Percentiles rank a stretch among this genome's conserved stretches.
Conservation (phyloP, 92 coral and sea anemone species). For the Bergia sp. region DNA sequence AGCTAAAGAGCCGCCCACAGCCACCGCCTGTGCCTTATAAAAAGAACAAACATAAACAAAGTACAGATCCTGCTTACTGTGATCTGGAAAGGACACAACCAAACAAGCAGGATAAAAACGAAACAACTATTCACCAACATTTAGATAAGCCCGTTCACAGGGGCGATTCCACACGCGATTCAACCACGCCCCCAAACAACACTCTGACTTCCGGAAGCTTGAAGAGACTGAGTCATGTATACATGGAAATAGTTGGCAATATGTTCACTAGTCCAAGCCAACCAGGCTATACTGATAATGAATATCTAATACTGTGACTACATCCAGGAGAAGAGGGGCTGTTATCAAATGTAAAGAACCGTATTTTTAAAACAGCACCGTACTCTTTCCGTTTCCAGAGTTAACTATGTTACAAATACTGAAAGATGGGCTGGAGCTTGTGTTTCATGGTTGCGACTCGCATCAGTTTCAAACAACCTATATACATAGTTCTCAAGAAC, state of each 20-base stretch:
- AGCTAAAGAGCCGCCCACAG: background rate
- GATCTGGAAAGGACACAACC: background rate
- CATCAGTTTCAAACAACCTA: no score
- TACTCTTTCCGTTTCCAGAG: background rate
- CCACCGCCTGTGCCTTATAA: constrained; percentile 17
- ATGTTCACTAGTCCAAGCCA: background rate
- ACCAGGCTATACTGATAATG: background rate
- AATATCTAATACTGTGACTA: background rate
- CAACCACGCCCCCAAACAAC: background rate
- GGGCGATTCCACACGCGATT: background rate
- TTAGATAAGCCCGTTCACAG: background rate
- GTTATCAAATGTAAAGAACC: background rate
- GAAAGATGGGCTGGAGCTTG: background rate
- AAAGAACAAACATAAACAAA: background rate
- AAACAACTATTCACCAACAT: background rate
- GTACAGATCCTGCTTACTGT: constrained; percentile 18
- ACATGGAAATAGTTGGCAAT: background rate
- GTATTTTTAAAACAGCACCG: no score
- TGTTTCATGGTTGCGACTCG: no score
- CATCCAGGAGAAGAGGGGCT: background rate
- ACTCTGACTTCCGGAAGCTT: background rate
- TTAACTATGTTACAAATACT: no score
- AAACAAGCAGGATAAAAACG: background rate
- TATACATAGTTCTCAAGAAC: no score
- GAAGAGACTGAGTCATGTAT: background rate